Conservation (phyloP, 2,113 vertebrate genomes). For the Bos indicus region DNA sequence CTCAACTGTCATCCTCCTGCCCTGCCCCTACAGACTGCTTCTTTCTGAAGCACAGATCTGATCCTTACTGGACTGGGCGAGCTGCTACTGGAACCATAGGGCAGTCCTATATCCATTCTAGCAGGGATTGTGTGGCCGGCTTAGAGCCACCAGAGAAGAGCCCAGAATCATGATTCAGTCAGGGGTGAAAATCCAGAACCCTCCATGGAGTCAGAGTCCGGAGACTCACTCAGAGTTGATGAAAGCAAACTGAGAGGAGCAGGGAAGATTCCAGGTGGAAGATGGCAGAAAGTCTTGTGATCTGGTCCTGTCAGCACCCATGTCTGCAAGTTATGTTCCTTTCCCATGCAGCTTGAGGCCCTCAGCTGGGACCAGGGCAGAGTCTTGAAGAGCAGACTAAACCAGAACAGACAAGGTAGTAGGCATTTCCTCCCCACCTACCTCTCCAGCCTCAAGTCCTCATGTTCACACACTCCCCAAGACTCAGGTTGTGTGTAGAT, state of each 20-base stretch:
- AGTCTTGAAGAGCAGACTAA: not conserved
- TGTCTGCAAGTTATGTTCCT: too few relatives aligned
- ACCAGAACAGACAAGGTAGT: not conserved
- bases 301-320: too few relatives aligned
- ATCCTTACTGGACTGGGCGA: too few relatives aligned
- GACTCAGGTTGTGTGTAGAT: too few relatives aligned
- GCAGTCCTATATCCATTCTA: not conserved
- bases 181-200: not conserved
- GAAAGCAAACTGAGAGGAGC: not conserved
- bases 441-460: too few relatives aligned
- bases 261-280: not conserved
- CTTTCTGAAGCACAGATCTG: not conserved
- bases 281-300: not conserved
- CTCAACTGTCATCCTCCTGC: not conserved
- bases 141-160: not conserved
- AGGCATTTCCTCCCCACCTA: too few relatives aligned
- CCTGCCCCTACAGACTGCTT: not conserved
- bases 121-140: not conserved
- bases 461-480: too few relatives aligned
- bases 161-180: too few relatives aligned
- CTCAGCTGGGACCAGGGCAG: not conserved
- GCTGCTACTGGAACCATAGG: rapidly evolving
- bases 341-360: too few relatives aligned
- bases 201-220: too few relatives aligned
- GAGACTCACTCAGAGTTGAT: not conserved